Evolutionary conservation across 2,888 invertebrate genomes (phyloP).

Genomic region (Eurytoma californica): DNA sequence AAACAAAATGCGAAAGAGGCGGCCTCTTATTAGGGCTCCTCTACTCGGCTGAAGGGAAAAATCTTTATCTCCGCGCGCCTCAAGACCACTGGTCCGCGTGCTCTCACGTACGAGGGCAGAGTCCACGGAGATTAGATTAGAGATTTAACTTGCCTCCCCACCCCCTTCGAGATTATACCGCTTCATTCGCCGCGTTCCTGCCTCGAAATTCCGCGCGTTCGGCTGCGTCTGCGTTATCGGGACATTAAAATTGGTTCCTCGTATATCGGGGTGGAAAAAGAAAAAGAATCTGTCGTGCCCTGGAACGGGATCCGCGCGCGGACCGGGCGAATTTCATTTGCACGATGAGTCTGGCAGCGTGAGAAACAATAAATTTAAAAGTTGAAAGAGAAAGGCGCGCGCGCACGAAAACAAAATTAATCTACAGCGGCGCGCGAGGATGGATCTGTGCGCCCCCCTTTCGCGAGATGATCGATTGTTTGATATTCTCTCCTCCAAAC

Average conservation of each 20-base stretch:
- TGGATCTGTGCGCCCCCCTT: no score
- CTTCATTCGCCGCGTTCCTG: no score
- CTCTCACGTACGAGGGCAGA: constrained; percentile 14
- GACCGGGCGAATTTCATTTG: no score
- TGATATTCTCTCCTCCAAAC: no score
- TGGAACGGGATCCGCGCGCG: no score
- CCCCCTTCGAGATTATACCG: background rate
- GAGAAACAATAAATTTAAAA: no score
- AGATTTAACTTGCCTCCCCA: background rate
- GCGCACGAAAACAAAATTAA: no score
- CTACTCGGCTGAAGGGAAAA: constrained; percentile 26
- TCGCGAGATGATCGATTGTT: no score
- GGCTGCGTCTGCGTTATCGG: background rate
- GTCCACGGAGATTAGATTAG: constrained; percentile 37
- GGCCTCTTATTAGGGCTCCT: background rate
- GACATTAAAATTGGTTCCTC: background rate
- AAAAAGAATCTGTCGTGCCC: background rate
- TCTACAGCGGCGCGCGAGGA: no score
- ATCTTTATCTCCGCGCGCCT: constrained; percentile 33
- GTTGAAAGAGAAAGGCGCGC: no score
- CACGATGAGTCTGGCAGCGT: background rate
- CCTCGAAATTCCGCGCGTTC: background rate
- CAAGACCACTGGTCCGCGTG: background rate
- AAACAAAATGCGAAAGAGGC: constrained; percentile 22
- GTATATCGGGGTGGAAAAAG: background rate